phyloP scores from a whole-genome alignment of 2,888 invertebrate genomes.

The Eristalinus aeneus region DNA sequence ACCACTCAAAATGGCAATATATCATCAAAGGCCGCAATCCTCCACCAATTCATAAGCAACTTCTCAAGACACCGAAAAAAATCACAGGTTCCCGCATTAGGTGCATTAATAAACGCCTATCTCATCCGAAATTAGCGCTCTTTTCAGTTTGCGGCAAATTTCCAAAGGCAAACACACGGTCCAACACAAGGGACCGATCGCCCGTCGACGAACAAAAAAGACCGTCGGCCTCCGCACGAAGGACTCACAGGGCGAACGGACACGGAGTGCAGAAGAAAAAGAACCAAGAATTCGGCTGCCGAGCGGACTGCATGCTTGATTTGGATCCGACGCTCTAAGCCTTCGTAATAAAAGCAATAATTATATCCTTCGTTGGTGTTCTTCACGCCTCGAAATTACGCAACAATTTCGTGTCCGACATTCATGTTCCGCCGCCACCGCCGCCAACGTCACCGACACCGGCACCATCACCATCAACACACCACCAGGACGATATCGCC shows the following conservation, averaged over 20 bases:
- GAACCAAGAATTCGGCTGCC: constrained; percentile 41
- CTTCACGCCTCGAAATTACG: constrained; percentile 82
- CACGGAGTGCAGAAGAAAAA: constrained; percentile 1
- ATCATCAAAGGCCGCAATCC: constrained; percentile 53
- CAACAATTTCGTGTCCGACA: constrained; percentile 79
- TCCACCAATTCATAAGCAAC: constrained; percentile 28
- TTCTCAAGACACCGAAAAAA: constrained; percentile 14
- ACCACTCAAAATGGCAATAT: constrained; percentile 31
- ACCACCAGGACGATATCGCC: constrained; percentile 15
- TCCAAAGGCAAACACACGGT: constrained; percentile 58
- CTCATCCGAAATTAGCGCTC: constrained; percentile 67
- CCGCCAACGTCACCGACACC: constrained; percentile 13
- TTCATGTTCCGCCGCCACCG: constrained; percentile 58
- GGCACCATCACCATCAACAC: constrained; percentile 1
- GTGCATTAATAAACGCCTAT: constrained; percentile 69
- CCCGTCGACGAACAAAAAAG: constrained; percentile 8
- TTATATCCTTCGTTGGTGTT: constrained; percentile 82
- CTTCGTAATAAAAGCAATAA: constrained; percentile 79
- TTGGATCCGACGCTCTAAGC: constrained; percentile 63
- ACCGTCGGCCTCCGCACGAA: background rate
- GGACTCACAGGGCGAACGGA: background rate
- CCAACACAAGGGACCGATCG: constrained; percentile 9
- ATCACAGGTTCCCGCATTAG: constrained; percentile 55
- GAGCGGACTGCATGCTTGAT: constrained; percentile 55
- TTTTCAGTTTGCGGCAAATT: constrained; percentile 63